Percentiles rank a stretch among this genome's conserved stretches.
Conservation (phyloP, 1,140 invertebrate species). For the Neoseiulus cucumeris region DNA sequence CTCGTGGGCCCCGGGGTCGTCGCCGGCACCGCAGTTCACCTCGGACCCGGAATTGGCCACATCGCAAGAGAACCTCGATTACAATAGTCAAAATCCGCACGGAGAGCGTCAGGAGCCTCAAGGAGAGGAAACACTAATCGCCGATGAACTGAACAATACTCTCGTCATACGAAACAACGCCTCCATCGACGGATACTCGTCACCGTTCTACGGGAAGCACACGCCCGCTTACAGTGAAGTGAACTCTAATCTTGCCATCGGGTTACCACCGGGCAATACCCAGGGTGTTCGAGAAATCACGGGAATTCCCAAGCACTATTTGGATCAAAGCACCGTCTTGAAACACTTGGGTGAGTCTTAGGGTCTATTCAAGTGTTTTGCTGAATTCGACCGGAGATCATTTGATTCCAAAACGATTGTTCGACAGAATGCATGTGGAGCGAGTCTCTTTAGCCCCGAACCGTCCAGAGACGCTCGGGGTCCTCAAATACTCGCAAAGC, state of each 20-base stretch:
- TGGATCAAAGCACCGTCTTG: constrained; percentile 57
- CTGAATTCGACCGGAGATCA: no score
- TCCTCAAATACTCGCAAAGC: constrained; percentile 9
- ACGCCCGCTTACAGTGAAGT: constrained; percentile 13
- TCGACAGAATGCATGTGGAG: no score
- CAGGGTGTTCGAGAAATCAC: constrained; percentile 46
- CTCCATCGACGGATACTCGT: constrained; percentile 16
- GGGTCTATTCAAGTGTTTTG: no score
- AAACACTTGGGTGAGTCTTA: constrained; percentile 58
- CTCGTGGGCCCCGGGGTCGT: no score
- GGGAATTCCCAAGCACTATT: constrained; percentile 61
- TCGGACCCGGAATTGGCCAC: constrained; percentile 20
- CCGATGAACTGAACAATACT: constrained; percentile 28
- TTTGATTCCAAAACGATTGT: no score
- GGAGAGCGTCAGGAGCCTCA: constrained; percentile 71
- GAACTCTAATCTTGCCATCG: constrained; percentile 10
- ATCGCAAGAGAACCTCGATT: constrained; percentile 18
- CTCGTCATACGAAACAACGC: constrained; percentile 25
- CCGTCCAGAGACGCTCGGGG: constrained; percentile 14
- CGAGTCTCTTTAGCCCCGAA: neutral
- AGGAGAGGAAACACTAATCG: constrained; percentile 48
- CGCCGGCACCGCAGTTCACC: no score
- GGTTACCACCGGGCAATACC: constrained; percentile 16
- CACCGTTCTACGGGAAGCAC: constrained; percentile 19
- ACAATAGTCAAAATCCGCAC: neutral